Base-by-base conservation (phyloP, 2,888 invertebrate species). In the Doris montereyensis region DNA sequence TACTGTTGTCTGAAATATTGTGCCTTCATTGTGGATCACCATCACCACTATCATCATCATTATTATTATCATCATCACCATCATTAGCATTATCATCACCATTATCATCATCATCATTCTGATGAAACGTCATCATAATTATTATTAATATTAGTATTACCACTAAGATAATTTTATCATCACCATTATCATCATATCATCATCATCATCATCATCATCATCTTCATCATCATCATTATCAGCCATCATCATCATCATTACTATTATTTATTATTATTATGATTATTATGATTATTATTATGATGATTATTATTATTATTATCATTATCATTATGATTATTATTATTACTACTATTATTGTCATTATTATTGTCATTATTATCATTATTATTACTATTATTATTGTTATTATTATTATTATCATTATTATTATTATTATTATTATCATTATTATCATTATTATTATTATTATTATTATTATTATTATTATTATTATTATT, bases 11-110 rank as follows among this genome's bases (percentile, higher is more conserved):
- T n/a, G n/a, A n/a, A n/a, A n/a, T n/a, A n/a, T n/a, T n/a, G n/a
- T n/a, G n/a, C n/a, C n/a, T n/a, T n/a, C n/a, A n/a, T n/a, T n/a
- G n/a, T n/a, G n/a, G n/a, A 21, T 62, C 62, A 21, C n/a, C 62
- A 62, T 62, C 62, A 67, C n/a, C 62, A 62, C n/a, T 21, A 62
- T 62, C 62, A 62, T 62, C 62, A 62, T 62, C 62, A 62, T 62
- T 21, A 62, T 62, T 21, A 62, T 62, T 10, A 41, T 67, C 34
- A 13, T 0, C 24, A n/a, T 21, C 71, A 5, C 13, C 75, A 4
- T 60, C 30, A 28, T 30, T 21, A 28, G 5, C 74, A 21, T 10
- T 35, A 24, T 0, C 26, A 24, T 62, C 58, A n/a, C 24, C 24
- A 30, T 75, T 62, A 17, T 62, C 52, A 41, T 41, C 52, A 41